Evolutionary conservation across 2,888 invertebrate genomes (phyloP), one percentile per base, ranked within the genome.

Genomic region (Tridacna crocea): DNA sequence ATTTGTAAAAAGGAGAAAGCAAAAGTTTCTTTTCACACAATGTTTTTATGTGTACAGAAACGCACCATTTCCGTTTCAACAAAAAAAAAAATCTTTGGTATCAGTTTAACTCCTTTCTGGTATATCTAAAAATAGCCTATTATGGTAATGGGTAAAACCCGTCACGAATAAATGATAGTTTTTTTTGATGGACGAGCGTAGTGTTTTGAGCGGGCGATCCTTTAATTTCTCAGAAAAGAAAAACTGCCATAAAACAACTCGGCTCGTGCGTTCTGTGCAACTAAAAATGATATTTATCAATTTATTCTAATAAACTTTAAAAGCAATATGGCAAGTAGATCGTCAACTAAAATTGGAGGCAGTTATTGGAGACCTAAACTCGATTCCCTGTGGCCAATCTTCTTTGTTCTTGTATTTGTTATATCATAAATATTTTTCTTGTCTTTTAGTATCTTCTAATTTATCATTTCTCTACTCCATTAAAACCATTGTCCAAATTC

Each of bases 271-370:
- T 83, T 75, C 36, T 58, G 63, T 61, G 79, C 63, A 61, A 55
- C 48, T 12, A 48, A 63, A 73, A 76, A 79, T 79, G 82, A 78
- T 76, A 85, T 85, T 83, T 81, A 83, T 85, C 85, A 85, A 83
- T 85, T 83, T 85, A 80, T 83, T 78, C 78, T 85, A 85, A 85
- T 85, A 85, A 85, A 79, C 60, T 80, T 85, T 85, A 85, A 85
- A 85, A 85, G 85, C 85, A 79, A 82, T 79, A 75, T 81, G 84
- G 84, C 84, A 81, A 76, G 72, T 80, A 60, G 75, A 72, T 75
- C 73, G 83, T 80, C 80, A 70, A 47, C 63, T 51, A 68, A 63
- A 72, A 72, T 74, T 75, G 76, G 75, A 72, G 58, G 75, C 61
- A 80, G 83, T 80, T 83, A 83, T 80, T 55, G 58, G 80, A 83